Evolutionary conservation across 2,888 invertebrate species (phyloP).

Genomic region (Drosophila colorata): DNA sequence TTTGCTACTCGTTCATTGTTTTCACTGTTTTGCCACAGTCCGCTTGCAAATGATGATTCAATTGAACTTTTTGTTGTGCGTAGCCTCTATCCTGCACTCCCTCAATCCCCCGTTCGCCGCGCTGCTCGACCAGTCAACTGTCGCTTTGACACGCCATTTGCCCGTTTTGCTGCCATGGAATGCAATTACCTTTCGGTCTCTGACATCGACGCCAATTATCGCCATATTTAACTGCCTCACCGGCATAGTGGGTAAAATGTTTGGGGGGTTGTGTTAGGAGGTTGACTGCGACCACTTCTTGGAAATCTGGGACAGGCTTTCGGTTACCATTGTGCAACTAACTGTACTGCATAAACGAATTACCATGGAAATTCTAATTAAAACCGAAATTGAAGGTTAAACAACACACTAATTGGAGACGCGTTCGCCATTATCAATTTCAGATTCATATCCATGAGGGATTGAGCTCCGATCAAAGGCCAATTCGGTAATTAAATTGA

Average conservation of each 20-base stretch:
- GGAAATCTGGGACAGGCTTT: slow-evolving; percentile 30
- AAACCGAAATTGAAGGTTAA: slow-evolving; percentile 23
- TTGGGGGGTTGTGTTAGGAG: not conserved
- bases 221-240: slow-evolving; percentile 45
- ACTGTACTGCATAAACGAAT: too few relatives aligned
- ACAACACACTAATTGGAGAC: slow-evolving; percentile 21
- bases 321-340: slow-evolving; percentile 14
- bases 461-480: not conserved
- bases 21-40: slow-evolving; percentile 45
- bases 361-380: slow-evolving; percentile 30
- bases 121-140: slow-evolving; percentile 23
- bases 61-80: slow-evolving; percentile 50
- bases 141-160: slow-evolving; percentile 62
- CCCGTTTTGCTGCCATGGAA: slow-evolving; percentile 38
- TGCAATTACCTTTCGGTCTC: slow-evolving; percentile 62
- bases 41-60: slow-evolving; percentile 67
- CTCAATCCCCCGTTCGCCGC: not conserved
- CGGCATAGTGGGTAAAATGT: not conserved
- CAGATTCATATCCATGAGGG: not conserved
- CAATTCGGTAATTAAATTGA: not conserved
- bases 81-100: not conserved
- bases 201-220: slow-evolving; percentile 61
- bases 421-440: slow-evolving; percentile 14
- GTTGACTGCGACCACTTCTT: slow-evolving; percentile 15
- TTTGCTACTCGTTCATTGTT: slow-evolving; percentile 63